Conservation (phyloP, 1,140 invertebrate species). For the Megalonaias nervosa region DNA sequence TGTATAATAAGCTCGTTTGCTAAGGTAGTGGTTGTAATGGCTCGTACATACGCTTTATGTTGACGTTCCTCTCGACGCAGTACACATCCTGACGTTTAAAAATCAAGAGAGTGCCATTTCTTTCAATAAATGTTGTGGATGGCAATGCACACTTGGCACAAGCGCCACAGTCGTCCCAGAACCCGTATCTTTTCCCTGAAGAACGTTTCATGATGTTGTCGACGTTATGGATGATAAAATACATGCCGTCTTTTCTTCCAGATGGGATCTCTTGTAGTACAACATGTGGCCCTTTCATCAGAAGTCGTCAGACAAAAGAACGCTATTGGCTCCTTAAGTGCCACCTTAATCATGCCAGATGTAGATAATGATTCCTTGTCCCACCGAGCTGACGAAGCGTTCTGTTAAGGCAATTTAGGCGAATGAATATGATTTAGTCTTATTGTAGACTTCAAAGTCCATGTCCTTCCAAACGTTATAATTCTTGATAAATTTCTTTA, state of each 20-base stretch:
- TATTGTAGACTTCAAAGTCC: no score
- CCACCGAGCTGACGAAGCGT: no score
- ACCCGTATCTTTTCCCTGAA: conserved; percentile 1
- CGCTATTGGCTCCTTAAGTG: no score
- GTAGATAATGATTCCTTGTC: no score
- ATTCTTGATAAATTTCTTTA: no score
- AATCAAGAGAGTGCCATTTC: conserved; percentile 7
- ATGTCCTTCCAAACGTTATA: no score
- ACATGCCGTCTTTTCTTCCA: conserved; percentile 17
- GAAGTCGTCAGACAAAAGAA: no score
- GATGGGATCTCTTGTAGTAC: background rate
- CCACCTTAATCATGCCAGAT: no score
- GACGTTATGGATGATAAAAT: conserved; percentile 4
- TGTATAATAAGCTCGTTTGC: conserved; percentile 3
- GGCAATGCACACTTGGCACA: background rate
- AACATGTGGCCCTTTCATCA: background rate
- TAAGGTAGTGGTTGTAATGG: conserved; percentile 4
- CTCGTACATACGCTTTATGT: conserved; percentile 6
- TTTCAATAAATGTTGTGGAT: background rate
- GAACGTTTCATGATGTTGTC: background rate
- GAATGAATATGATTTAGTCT: no score
- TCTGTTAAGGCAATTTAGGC: no score
- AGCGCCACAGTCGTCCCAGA: conserved; percentile 20
- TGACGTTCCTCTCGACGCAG: conserved; percentile 1
- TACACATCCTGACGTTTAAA: background rate